Base-by-base conservation (phyloP, 2,113 vertebrate species). In the Furnarius figulus region DNA sequence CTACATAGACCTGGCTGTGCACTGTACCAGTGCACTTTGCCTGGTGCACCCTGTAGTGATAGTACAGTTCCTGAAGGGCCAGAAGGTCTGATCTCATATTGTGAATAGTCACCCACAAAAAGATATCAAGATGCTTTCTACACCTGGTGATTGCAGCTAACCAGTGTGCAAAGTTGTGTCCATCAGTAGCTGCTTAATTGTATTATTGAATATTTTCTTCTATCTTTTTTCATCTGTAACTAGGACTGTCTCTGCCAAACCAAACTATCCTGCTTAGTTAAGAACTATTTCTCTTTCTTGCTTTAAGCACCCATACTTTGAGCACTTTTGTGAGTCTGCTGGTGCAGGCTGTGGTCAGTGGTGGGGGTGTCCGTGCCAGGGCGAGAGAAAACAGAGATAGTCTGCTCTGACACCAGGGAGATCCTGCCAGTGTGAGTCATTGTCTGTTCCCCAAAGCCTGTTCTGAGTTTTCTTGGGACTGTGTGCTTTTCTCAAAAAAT, bases 381-480 rank as follows among this genome's bases (percentile, higher is more conserved):
- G 44, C 75, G 79, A 12, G 1, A 55, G 74, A 21, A 83, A 87
- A 66, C n/a, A 84, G 37, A 56, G 85, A 40, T 15, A 58, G n/a
- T 52, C 40, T 44, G 15, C 86, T 90, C 58, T 76, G 76, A 65
- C 79, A 86, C 71, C 49, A 70, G 42, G 46, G 76, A 23, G 50
- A 49, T 95, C 44, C 93, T 59, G 56, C 50, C 72, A 81, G 24
- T 1, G 0, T 58, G 61, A 91, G 28, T 80, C 86, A 70, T 44
- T 74, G 40, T 22, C 58, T 90, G 40, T 50, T 93, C 30, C 44
- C 70, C 44, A 63, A 89, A 94, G 80, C 56, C 35, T 61, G 42
- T 37, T 85, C 62, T 67, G 89, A 76, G 24, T 68, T 91, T 93
- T 84, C 61, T 19, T 59, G 35, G 61, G 55, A 81, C 74, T 65